Base-by-base conservation (phyloP, 2,113 vertebrate species). In the Paedocypris sp. region DNA sequence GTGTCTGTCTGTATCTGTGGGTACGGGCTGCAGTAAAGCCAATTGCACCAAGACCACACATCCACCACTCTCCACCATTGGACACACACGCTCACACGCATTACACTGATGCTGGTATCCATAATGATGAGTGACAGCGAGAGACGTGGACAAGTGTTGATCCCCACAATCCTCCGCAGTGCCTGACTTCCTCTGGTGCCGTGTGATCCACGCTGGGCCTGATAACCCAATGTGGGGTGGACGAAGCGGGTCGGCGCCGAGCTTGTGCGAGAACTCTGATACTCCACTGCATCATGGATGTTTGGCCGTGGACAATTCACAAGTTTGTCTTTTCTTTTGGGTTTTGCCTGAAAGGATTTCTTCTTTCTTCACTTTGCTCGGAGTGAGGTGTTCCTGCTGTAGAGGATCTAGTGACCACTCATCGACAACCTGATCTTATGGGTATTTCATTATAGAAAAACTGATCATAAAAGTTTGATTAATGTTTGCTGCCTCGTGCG, bases 21-120 rank as follows among this genome's bases (percentile, higher is more conserved):
- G 59, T 11, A 52, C 62, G 39, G n/a, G 29, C 45, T 38, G 51
- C 32, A 32, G 33, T 38, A 47, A 51, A 51, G 38, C 51, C 48
- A 62, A 50, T 58, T 52, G 35, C 70, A 73, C 78, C 77, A 77
- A 73, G 80, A 78, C 81, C 77, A 79, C 80, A 83, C 78, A 80
- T 71, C 70, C 63, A 49, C 57, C 18, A 49, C 31, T 31, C 28
- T 52, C 60, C 62, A 60, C 70, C 58, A 67, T 50, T 70, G 72
- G 25, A 63, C 66, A 67, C 75, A 64, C 70, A 62, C 12, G 29
- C 60, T 59, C 61, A 71, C 46, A 65, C 65, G 59, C 33, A 45
- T 56, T 50, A 53, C 33, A 59, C 19, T 39, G 41, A 62, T 38
- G 23, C 58, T 48, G n/a, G 45, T 32, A 36, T 36, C 47, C 50